Evolutionary conservation across 1,140 invertebrate species (phyloP), one percentile per base, ranked within the genome.

Genomic region (Stegodyphus mimosarum): DNA sequence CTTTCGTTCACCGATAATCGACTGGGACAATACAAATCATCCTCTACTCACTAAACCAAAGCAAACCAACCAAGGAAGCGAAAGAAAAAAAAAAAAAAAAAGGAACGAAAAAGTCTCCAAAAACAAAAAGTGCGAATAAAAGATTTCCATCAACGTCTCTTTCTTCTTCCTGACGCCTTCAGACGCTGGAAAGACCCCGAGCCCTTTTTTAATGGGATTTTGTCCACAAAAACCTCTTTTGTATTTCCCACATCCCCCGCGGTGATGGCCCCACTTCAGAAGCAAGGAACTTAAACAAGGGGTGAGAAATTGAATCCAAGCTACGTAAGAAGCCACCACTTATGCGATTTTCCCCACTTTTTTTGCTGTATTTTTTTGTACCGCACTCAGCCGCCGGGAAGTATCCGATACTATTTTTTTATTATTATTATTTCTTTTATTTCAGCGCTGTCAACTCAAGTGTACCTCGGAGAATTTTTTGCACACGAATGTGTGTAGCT

Each of bases 271-370:
- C 72, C 72, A 74, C 72, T 74, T 74, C 72, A 74, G 72, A 74
- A 74, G 55, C 52, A 18, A 33, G 72, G 72, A 74, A 74, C 72
- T 74, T 74, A 74, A 74, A 74, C 72, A 74, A 74, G 72, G 72
- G 72, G 72, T 74, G 72, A 74, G 72, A 74, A 74, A 74, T 74
- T 74, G 72, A 74, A 74, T 74, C 72, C 72, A 18, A 74, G 72
- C 18, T 13, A 33, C n/a, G 72, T 18, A 74, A 52, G 33, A 52
- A 48, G 72, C 15, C 53, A n/a, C 17, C 18, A 52, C 18, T 18
- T 71, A 71, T 49, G 69, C 9, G 69, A 7, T 50, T 17, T 74
- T 74, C 72, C 53, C 53, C 53, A 53, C 55, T 74, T 55, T 60
- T 74, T 74, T 33, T 52, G n/a, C 18, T 15, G 11, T 74, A 15